Evolutionary conservation across 2,797 vertebrate genomes (phyloP).

Genomic region (Sebastolobus alascanus): DNA sequence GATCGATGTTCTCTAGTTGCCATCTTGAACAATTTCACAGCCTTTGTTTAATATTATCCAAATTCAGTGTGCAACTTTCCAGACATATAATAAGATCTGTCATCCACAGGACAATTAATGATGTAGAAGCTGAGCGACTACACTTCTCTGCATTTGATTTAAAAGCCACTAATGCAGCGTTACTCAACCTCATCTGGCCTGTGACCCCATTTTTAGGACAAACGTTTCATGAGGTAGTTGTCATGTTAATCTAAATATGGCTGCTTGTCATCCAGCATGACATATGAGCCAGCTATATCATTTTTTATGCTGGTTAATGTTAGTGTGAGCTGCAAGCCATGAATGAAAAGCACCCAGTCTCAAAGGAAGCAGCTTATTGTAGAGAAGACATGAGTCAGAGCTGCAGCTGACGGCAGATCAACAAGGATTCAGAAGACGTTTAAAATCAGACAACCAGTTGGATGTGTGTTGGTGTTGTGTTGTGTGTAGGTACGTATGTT

Average conservation of each 20-base stretch:
- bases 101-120: not conserved
- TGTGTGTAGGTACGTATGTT: conserved; percentile 3
- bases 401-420: conserved; percentile 32
- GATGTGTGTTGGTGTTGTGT: not conserved
- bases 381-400: conserved; percentile 26
- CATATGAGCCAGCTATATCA: not conserved
- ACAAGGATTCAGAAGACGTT: conserved; percentile 30
- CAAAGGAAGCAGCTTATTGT: conserved; percentile 38
- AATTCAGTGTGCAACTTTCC: not conserved
- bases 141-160: not conserved
- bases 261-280: not conserved
- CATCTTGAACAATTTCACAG: too few species aligned
- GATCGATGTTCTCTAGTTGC: too few species aligned
- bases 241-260: not conserved
- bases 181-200: not conserved
- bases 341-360: conserved; percentile 1
- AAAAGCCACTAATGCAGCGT: not conserved
- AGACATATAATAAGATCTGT: not conserved
- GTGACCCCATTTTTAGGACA: not conserved
- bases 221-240: not conserved
- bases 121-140: not conserved
- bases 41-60: not conserved
- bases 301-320: not conserved
- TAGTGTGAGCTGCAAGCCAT: not conserved
- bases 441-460: conserved; percentile 26